phyloP scores from a whole-genome alignment of 2,113 vertebrate genomes.

The Hystrix brachyura region DNA sequence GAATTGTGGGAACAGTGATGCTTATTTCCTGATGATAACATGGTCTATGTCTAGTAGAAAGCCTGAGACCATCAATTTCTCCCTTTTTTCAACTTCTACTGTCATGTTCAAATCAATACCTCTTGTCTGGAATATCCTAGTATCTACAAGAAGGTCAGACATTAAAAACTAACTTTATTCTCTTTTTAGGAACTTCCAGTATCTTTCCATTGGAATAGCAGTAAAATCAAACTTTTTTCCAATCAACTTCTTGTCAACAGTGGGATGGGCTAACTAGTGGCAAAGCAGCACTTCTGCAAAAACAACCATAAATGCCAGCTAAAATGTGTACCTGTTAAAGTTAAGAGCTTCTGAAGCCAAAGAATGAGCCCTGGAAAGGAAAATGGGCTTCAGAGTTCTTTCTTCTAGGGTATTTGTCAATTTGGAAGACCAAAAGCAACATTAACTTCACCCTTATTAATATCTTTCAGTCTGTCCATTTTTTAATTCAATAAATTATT shows the following conservation, averaged over 20 bases:
- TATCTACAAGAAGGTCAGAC: neutral
- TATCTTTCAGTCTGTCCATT: neutral
- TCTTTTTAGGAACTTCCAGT: neutral
- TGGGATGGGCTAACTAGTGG: neutral
- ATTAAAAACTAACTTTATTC: neutral
- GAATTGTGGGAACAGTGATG: neutral
- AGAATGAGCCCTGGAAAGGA: neutral
- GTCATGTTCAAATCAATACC: neutral
- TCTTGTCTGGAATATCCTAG: neutral
- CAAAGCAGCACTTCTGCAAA: neutral
- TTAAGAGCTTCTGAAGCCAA: neutral
- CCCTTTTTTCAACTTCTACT: neutral
- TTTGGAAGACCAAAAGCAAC: neutral
- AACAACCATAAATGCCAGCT: neutral
- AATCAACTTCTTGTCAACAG: neutral
- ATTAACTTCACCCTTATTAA: slow-evolving; percentile 3
- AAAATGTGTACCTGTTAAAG: neutral
- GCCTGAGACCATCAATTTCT: neutral
- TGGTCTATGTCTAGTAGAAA: neutral
- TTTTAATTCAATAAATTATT: slow-evolving; percentile 39
- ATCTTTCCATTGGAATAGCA: neutral
- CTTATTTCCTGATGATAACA: neutral
- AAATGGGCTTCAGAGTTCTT: neutral
- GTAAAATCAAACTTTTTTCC: neutral
- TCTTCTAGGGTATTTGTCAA: neutral